phyloP scores from a whole-genome alignment of 1,140 invertebrate species.

The Bombus terrestris region DNA sequence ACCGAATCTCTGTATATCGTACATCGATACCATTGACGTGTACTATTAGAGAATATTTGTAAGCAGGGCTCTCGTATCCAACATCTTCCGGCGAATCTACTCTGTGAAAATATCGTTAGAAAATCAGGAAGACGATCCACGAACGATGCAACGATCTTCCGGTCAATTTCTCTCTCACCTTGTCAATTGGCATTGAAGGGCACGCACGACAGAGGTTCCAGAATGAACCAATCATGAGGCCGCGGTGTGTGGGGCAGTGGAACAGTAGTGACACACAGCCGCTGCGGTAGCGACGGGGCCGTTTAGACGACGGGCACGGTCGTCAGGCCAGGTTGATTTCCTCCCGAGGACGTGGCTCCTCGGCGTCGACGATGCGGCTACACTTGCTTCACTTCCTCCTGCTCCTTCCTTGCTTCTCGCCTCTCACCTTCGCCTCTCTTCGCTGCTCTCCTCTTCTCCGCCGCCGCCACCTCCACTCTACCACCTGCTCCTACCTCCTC shows the following conservation, averaged over 20 bases:
- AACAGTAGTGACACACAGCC: constrained; percentile 71
- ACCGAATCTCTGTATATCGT: background rate
- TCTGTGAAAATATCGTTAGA: background rate
- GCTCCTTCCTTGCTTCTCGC: background rate
- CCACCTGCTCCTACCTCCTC: background rate
- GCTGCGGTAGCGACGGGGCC: constrained; percentile 60
- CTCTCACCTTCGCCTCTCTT: background rate
- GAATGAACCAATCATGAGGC: constrained; percentile 95
- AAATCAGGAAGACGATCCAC: background rate
- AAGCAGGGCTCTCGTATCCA: background rate
- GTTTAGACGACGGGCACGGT: constrained; percentile 52
- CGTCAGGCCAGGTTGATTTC: constrained; percentile 58
- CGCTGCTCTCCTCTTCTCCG: background rate
- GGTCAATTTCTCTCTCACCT: constrained; percentile 85
- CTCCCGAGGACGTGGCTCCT: constrained; percentile 47
- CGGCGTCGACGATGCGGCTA: constrained; percentile 32
- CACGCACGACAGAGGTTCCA: constrained; percentile 96
- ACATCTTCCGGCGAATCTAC: background rate
- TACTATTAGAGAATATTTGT: background rate
- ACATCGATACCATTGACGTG: too few relatives aligned
- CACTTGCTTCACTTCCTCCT: constrained; percentile 27
- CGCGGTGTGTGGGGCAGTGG: constrained; percentile 80
- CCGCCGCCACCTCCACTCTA: background rate
- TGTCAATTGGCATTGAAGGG: constrained; percentile 96
- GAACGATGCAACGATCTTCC: background rate